phyloP scores from a whole-genome alignment of 2,113 vertebrate genomes.

The Corvus hawaiiensis region DNA sequence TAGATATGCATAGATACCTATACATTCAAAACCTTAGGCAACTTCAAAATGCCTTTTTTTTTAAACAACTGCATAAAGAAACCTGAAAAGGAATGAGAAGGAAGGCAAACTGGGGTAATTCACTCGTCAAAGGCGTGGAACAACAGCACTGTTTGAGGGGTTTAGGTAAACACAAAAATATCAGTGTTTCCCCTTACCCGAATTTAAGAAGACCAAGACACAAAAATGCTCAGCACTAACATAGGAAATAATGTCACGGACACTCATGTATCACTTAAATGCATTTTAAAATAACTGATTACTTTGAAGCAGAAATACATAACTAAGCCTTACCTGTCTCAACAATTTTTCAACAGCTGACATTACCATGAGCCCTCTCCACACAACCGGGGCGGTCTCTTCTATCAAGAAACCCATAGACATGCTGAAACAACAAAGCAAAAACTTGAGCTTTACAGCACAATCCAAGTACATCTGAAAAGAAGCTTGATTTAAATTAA shows the following conservation, averaged over 20 bases:
- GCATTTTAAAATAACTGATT: not conserved
- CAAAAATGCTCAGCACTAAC: not conserved
- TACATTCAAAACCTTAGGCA: not conserved
- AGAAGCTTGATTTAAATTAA: constrained; percentile 24
- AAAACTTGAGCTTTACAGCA: not conserved
- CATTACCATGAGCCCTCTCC: constrained; percentile 98
- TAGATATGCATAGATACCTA: not conserved
- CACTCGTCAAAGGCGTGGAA: not conserved
- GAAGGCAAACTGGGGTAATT: not conserved
- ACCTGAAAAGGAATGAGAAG: not conserved
- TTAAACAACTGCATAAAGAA: not conserved
- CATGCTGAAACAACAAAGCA: constrained; percentile 81
- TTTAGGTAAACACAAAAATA: not conserved
- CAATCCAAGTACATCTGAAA: not conserved
- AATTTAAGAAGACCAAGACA: not conserved
- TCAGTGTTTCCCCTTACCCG: not conserved
- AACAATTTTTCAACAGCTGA: constrained; percentile 90
- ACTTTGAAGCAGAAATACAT: not conserved
- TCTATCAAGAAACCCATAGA: constrained; percentile 97
- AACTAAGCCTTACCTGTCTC: constrained; percentile 80
- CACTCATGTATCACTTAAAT: not conserved
- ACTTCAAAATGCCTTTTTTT: not conserved
- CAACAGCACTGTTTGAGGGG: not conserved
- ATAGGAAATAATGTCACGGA: not conserved
- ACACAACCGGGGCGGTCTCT: constrained; percentile 85